Evolutionary conservation across 2,888 invertebrate genomes (phyloP).

Genomic region (Lissocephala sabroskyi): DNA sequence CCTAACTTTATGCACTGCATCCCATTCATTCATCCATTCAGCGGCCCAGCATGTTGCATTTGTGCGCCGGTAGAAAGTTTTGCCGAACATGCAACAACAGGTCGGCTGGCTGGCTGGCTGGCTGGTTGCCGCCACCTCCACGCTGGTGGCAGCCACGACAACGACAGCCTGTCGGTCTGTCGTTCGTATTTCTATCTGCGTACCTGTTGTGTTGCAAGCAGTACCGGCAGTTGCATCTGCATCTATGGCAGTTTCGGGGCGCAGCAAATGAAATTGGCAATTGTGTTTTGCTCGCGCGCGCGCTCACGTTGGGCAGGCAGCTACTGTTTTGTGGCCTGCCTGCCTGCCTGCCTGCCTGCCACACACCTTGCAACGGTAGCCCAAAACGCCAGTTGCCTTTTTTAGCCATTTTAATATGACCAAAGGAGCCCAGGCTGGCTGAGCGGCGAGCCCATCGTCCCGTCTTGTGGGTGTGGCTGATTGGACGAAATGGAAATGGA

Average conservation of each 20-base stretch:
- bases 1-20: slow-evolving; percentile 10
- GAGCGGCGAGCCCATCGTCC: too few species aligned
- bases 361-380: slow-evolving; percentile 47
- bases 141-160: slow-evolving; percentile 13
- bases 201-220: slow-evolving; percentile 38
- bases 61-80: slow-evolving; percentile 44
- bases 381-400: slow-evolving; percentile 25
- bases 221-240: slow-evolving; percentile 3
- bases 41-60: slow-evolving; percentile 51
- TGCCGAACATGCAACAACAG: slow-evolving; percentile 34
- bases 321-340: slow-evolving; percentile 53
- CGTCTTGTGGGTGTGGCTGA: slow-evolving; percentile 60
- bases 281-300: slow-evolving; percentile 30
- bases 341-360: too few species aligned
- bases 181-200: slow-evolving; percentile 28
- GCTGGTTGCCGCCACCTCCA: slow-evolving; percentile 27
- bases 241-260: slow-evolving; percentile 33
- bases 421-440: too few species aligned
- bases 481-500: slow-evolving; percentile 51
- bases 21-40: slow-evolving; percentile 53
- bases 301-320: slow-evolving; percentile 41
- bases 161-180: not conserved
- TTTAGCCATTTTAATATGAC: slow-evolving; percentile 38
- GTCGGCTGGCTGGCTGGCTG: too few species aligned
- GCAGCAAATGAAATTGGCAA: slow-evolving; percentile 59